Percentiles rank a stretch among this genome's conserved stretches.
These are phyloP conservation scores for Ophiodon elongatus DNA, from an alignment of 2,113 vertebrate genomes.

Conservation along the genomic window DNA sequence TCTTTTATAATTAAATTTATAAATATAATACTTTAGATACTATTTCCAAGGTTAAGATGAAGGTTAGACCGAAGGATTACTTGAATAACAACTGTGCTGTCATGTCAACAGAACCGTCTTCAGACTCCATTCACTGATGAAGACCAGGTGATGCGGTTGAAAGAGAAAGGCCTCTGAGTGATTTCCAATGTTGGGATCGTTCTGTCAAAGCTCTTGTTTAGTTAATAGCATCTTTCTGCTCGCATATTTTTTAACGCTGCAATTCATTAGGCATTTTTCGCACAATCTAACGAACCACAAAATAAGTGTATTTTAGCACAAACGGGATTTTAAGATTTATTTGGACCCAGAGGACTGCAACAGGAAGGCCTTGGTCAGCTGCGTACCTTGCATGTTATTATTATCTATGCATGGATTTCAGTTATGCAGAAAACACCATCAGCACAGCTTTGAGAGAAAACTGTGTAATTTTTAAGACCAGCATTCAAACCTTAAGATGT, in stretches of 20 bases:
- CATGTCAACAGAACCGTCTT: background rate
- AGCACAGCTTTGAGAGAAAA: background rate
- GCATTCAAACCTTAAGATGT: background rate
- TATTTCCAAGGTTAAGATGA: background rate
- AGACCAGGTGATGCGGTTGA: background rate
- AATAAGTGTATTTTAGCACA: background rate
- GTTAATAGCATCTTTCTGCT: background rate
- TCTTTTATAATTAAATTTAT: background rate
- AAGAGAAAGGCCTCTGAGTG: background rate
- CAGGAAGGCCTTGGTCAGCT: background rate
- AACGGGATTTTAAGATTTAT: background rate
- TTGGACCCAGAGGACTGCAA: background rate
- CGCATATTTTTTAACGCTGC: background rate
- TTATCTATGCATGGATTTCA: background rate
- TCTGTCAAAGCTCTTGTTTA: background rate
- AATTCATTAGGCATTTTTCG: background rate
- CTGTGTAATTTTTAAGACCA: background rate
- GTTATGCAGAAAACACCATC: background rate
- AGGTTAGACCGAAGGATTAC: background rate
- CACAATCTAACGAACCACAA: background rate
- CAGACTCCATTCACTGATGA: background rate
- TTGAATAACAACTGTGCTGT: background rate
- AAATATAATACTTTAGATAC: background rate
- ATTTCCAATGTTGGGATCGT: background rate
- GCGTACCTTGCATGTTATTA: slow-evolving; percentile 1